Conservation (phyloP, 2,113 vertebrate species). For the Ciconia stormi region DNA sequence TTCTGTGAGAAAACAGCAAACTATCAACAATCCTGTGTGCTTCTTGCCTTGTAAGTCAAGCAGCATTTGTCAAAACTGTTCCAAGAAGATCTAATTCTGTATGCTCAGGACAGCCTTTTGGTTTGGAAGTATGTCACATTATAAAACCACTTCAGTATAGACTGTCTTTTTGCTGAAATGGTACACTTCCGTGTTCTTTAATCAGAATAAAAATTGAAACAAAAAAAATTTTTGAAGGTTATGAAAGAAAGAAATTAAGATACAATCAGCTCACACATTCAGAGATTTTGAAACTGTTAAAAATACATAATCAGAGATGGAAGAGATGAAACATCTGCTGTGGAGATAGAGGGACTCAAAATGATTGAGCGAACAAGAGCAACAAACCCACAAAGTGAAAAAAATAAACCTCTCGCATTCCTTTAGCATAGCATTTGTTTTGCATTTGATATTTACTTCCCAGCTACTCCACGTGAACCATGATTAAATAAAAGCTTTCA, state of each 20-base stretch:
- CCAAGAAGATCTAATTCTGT: neutral
- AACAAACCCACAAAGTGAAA: neutral
- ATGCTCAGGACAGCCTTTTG: neutral
- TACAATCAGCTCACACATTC: neutral
- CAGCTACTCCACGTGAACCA: neutral
- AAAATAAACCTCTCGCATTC: neutral
- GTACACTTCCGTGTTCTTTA: neutral
- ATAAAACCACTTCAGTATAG: neutral
- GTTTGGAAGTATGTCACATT: neutral
- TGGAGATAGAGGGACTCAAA: neutral
- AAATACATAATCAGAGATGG: neutral
- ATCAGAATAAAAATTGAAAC: neutral
- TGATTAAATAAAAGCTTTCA: constrained; percentile 33
- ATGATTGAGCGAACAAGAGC: neutral
- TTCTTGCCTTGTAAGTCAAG: neutral
- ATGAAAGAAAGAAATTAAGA: constrained; percentile 13
- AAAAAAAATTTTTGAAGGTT: neutral
- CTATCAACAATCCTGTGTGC: neutral
- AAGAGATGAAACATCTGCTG: constrained; percentile 22
- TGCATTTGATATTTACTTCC: constrained; percentile 30
- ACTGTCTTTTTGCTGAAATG: neutral
- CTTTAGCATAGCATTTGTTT: neutral
- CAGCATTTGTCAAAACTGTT: neutral
- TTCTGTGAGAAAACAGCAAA: neutral
- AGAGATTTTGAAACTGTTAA: neutral